Base-by-base conservation (phyloP, 2,888 invertebrate species). In the Drosophila gaucha region DNA sequence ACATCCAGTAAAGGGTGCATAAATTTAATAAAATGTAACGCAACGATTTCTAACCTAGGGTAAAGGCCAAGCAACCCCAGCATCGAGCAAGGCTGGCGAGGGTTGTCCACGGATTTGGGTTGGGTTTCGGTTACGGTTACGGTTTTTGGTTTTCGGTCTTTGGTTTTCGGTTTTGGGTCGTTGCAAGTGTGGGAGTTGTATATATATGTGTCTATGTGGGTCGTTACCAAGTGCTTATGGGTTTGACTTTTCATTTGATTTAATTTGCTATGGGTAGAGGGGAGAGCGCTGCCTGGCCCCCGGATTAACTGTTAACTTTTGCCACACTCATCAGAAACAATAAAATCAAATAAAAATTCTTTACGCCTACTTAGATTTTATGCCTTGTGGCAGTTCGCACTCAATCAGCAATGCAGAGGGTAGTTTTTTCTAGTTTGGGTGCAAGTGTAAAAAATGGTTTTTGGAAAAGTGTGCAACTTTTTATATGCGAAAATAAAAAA, bases 201-300 rank as follows among this genome's bases (percentile, higher is more conserved):
- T 35, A 50, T 60, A 31, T 64, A 63, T 56, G 54, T 56, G 51
- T 62, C 39, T 58, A 62, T 58, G 54, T 47, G 43, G 57, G 59
- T 65, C 49, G 63, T 69, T 64, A 67, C 66, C 74, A 83, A 76
- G 78, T 78, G 80, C 79, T 86, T 86, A 80, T 83, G 76, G 80
- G 80, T 80, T 85, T 85, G 88, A 85, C 84, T 87, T 85, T 78
- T 85, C 84, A 87, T 87, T 85, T 85, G 80, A 85, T 85, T 87
- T 83, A 75, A 85, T 85, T 85, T 87, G 77, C 62, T 49, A 73
- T 67, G 78, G 78, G 47, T 55, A 54, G 28, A 58, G 74, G 76
- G 68, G 60, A 38, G 66, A 49, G 36, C 14, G 2, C 30, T 24
- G 41, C 57, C n/a, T 51, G 44, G 57, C 56, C 56, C 59, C 66